Percentiles rank a stretch among this genome's conserved stretches.
Conservation (phyloP, 2,888 invertebrate genomes). For the Aromia moschata region DNA sequence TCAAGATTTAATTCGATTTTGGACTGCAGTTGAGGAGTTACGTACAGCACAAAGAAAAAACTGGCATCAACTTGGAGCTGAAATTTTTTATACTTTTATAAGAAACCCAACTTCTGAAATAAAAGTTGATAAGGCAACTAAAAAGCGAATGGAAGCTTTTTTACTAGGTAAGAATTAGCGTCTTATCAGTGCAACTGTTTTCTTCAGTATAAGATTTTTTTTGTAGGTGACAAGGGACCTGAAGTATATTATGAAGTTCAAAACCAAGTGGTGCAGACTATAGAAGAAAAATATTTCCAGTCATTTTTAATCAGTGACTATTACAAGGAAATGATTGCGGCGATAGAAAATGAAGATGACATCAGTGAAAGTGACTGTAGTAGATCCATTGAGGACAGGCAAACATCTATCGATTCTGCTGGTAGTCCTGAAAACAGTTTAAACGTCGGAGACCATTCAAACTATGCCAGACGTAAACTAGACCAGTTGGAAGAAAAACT, state of each 20-base stretch:
- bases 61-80: slow-evolving; percentile 89
- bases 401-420: slow-evolving; percentile 67
- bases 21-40: slow-evolving; percentile 87
- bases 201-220: background rate
- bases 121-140: slow-evolving; percentile 81
- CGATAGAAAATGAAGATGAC: slow-evolving; percentile 69
- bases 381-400: slow-evolving; percentile 65
- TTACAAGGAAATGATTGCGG: slow-evolving; percentile 77
- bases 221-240: slow-evolving; percentile 82
- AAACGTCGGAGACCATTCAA: slow-evolving; percentile 84
- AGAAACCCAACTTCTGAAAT: slow-evolving; percentile 82
- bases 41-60: slow-evolving; percentile 77
- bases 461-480: slow-evolving; percentile 81
- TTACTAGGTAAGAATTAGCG: slow-evolving; percentile 66
- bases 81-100: slow-evolving; percentile 90
- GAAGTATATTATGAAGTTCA: slow-evolving; percentile 91
- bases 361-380: slow-evolving; percentile 62
- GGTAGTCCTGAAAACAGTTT: slow-evolving; percentile 65
- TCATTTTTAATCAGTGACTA: slow-evolving; percentile 88
- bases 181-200: too few relatives aligned
- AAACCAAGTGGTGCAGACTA: slow-evolving; percentile 77
- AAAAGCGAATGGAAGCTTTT: slow-evolving; percentile 89
- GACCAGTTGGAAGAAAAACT: slow-evolving; percentile 86
- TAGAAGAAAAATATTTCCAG: slow-evolving; percentile 89
- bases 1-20: slow-evolving; percentile 86